Base-by-base conservation (phyloP, 2,888 invertebrate species). In the Graphium colonna region DNA sequence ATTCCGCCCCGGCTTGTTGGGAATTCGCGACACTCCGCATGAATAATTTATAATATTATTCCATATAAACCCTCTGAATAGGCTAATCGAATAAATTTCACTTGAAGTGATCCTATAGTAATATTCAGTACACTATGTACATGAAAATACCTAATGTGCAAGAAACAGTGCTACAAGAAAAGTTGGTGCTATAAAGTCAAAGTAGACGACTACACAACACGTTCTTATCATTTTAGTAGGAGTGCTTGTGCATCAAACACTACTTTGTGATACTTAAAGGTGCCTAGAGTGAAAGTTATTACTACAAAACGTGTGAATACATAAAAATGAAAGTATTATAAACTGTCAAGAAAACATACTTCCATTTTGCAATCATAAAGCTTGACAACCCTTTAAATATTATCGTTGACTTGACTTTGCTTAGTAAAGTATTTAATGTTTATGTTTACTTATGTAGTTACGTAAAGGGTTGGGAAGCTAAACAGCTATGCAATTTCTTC, bases 231-330 rank as follows among this genome's bases (percentile, higher is more conserved):
- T 47, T 58, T 56, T 51, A 10, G 33, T 53, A 60, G 60, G 48
- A 63, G 65, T 70, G 71, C 67, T 62, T 66, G 71, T 70, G 70
- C 71, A 65, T 61, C 59, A 59, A 60, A 62, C 61, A 62, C 71
- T 71, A 69, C 63, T 61, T 64, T 59, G 68, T 73, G 70, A 68
- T 65, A 69, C 73, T 73, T 67, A 67, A 60, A 65, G 60, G 65
- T 73, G 71, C 65, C 68, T 74, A 71, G 54, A 61, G 63, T 68
- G 60, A 65, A 72, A 60, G 66, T 62, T 64, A 62, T 66, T 58
- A 57, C 67, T 71, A 68, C 60, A 51, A 12, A 60, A 58, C 21
- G 57, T 41, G 39, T 48, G 41, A 54, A 18, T 44, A n/a, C 38
- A 54, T 48, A 52, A 21, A 50, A 50, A 50, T 42, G 28, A 41